A percentile compares a stretch with the other conserved stretches of the same genome.
phyloP scores from a whole-genome alignment of 2,113 vertebrate genomes.

The Hemiprocne comata region DNA sequence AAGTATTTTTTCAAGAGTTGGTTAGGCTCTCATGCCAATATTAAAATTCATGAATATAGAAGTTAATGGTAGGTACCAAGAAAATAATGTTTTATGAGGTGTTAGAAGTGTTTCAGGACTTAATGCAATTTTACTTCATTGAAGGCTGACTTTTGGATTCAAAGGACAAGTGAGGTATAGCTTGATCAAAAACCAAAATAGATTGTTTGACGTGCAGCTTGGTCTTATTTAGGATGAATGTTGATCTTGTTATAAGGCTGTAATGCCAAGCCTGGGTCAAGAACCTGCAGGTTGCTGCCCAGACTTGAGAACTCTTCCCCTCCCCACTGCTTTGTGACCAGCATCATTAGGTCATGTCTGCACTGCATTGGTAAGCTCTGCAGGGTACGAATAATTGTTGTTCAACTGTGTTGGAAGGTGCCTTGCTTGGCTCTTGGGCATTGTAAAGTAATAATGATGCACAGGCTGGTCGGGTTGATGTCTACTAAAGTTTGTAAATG shows the following conservation, averaged over 20 bases:
- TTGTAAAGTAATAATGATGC: not conserved
- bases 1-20: not conserved
- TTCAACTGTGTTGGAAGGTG: not conserved
- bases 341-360: constrained; percentile 35
- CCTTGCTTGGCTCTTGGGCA: not conserved
- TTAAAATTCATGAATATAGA: constrained; percentile 14
- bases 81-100: constrained; percentile 44
- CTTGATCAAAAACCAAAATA: not conserved
- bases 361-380: not conserved
- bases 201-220: not conserved
- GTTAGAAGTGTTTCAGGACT: constrained; percentile 26
- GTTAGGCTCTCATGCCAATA: not conserved
- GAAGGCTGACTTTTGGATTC: constrained; percentile 1
- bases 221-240: not conserved
- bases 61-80: constrained; percentile 28
- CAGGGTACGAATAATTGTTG: not conserved
- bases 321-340: not conserved
- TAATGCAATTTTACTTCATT: not conserved
- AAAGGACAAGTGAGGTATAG: not conserved
- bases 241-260: not conserved
- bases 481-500: not conserved
- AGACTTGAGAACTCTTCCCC: not conserved
- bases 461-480: fast-evolving
- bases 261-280: not conserved
- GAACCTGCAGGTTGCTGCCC: not conserved